These are phyloP conservation scores for Sakesphorus luctuosus DNA, from an alignment of 2,113 vertebrate species.

Conservation along the genomic window DNA sequence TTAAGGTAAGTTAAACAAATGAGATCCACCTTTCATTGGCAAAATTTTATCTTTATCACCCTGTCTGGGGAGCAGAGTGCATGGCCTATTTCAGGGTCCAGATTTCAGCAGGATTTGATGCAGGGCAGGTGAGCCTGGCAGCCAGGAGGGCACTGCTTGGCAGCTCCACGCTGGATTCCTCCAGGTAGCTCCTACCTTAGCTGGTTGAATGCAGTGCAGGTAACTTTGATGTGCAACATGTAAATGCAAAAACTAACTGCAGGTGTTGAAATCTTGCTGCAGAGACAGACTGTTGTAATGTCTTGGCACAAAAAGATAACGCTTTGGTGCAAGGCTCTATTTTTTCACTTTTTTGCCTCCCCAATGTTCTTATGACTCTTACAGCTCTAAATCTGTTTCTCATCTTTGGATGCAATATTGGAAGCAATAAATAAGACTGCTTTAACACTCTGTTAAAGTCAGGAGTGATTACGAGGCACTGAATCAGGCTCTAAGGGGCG, in stretches of 20 bases:
- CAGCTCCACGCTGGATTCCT: accelerated
- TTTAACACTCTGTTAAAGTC: constrained; percentile 13
- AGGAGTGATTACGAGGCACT: not conserved
- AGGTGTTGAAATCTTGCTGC: not conserved
- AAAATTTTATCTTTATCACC: not conserved
- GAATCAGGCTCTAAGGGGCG: not conserved
- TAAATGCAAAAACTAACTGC: not conserved
- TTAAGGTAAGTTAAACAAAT: not conserved
- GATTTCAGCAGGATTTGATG: not conserved
- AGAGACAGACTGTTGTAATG: not conserved
- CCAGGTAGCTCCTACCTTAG: not conserved
- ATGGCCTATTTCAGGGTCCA: not conserved
- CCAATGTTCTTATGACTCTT: not conserved
- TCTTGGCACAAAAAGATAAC: not conserved
- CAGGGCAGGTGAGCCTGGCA: not conserved
- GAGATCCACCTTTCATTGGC: not conserved
- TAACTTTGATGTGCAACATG: not conserved
- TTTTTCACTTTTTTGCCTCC: not conserved
- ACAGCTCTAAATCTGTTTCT: constrained; percentile 21
- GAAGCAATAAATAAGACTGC: constrained; percentile 13
- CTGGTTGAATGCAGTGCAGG: not conserved
- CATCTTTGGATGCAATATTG: not conserved
- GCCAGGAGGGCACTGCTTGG: not conserved
- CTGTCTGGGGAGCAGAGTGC: not conserved
- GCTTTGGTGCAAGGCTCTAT: not conserved